Evolutionary conservation across 2,113 vertebrate genomes (phyloP).

Genomic region (Fulmarus glacialis): DNA sequence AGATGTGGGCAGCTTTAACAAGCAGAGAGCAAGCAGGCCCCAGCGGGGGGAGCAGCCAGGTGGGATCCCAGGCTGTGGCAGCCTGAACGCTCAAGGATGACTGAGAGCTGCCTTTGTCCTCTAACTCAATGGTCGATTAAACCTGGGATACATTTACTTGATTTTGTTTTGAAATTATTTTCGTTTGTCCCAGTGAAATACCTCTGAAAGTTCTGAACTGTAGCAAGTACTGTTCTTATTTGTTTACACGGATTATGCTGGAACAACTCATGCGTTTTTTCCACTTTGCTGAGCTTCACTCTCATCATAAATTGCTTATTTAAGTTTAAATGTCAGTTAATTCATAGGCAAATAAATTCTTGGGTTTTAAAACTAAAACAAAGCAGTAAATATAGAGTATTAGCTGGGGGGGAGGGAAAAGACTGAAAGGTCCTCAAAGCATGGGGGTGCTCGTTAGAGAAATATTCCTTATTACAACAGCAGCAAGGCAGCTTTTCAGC

Average conservation of each 20-base stretch:
- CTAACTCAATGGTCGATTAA: background rate
- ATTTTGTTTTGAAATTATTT: background rate
- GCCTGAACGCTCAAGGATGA: background rate
- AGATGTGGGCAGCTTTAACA: background rate
- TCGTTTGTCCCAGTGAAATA: background rate
- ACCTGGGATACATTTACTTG: background rate
- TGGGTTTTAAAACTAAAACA: background rate
- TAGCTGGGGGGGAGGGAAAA: background rate
- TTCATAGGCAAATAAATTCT: background rate
- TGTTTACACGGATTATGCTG: background rate
- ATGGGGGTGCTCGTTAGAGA: background rate
- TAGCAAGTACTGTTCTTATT: background rate
- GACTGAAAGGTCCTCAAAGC: background rate
- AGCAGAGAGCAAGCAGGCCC: background rate
- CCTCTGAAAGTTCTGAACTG: background rate
- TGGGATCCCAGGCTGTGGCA: background rate
- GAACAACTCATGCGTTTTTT: background rate
- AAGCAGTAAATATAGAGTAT: background rate
- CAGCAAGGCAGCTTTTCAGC: background rate
- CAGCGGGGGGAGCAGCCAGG: background rate
- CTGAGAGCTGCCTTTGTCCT: background rate
- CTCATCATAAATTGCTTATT: background rate
- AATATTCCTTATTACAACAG: background rate
- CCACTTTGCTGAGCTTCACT: background rate
- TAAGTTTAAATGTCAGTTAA: conserved; percentile 3